A percentile compares a stretch with the other conserved stretches of the same genome.
Evolutionary conservation across 2,113 vertebrate species (phyloP).

Genomic region (Neolamprologus longior): DNA sequence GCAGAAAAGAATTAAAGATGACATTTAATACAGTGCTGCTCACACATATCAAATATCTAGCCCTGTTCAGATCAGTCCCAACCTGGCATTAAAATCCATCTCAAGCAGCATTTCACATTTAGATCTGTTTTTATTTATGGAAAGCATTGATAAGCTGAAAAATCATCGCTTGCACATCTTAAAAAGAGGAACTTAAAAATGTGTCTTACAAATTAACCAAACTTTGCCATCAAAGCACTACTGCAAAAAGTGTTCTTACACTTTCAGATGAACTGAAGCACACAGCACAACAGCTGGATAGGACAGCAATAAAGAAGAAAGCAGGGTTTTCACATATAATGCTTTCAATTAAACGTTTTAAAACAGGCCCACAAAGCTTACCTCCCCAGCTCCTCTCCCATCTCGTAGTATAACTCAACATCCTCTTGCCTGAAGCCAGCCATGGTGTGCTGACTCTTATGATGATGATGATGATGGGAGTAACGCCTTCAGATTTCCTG

Average conservation of each 20-base stretch:
- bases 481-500: not conserved
- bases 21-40: not conserved
- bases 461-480: not conserved
- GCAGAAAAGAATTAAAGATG: not conserved
- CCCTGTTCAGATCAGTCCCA: not conserved
- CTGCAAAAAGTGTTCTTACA: not conserved
- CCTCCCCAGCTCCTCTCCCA: constrained; percentile 78
- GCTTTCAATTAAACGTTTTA: not conserved
- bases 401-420: constrained; percentile 74
- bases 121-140: not conserved
- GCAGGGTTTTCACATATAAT: not conserved
- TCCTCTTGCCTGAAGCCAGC: constrained; percentile 76
- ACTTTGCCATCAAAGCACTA: not conserved
- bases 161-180: not conserved
- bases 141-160: not conserved
- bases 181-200: not conserved
- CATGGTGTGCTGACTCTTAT: constrained; percentile 54
- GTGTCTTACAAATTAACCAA: not conserved
- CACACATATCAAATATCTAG: not conserved
- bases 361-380: constrained; percentile 1
- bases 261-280: not conserved
- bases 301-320: not conserved
- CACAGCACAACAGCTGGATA: not conserved
- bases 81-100: not conserved
- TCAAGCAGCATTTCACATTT: not conserved